Conservation (phyloP, 1,140 invertebrate genomes). For the Ostrea edulis region DNA sequence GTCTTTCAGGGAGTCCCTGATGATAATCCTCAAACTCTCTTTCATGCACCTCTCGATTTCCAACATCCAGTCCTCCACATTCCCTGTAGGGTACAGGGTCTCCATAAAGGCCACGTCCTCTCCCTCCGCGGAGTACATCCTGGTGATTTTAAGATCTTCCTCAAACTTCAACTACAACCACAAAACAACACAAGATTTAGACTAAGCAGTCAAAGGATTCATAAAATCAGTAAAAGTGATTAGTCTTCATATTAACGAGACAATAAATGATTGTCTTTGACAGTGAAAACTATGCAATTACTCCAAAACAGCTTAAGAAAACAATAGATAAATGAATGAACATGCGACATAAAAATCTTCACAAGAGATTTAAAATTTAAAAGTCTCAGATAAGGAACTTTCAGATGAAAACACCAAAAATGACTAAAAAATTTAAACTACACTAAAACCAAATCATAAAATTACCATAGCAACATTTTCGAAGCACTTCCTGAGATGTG, state of each 20-base stretch:
- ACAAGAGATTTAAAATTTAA: too few species aligned
- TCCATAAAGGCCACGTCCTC: slow-evolving; percentile 78
- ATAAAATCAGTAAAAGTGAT: neutral
- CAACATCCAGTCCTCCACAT: slow-evolving; percentile 80
- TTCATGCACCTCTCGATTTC: slow-evolving; percentile 79
- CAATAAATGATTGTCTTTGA: too few species aligned
- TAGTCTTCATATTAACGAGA: too few species aligned
- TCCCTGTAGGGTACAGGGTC: slow-evolving; percentile 78
- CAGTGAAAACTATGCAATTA: too few species aligned
- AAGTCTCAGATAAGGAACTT: too few species aligned
- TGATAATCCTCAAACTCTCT: slow-evolving; percentile 77
- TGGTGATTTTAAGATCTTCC: slow-evolving; percentile 79
- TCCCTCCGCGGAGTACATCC: slow-evolving; percentile 79
- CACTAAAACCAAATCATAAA: neutral
- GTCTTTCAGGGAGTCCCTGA: slow-evolving; percentile 75
- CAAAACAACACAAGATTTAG: neutral
- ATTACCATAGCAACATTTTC: slow-evolving; percentile 87
- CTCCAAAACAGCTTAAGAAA: too few species aligned
- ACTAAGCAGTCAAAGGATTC: neutral
- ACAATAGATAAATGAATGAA: too few species aligned
- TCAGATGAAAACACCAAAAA: too few species aligned
- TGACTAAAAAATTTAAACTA: too few species aligned
- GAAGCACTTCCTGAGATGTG: slow-evolving; percentile 89
- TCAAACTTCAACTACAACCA: slow-evolving; percentile 77
- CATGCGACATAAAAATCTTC: too few species aligned